Conservation (phyloP, 35 echinoderm and acorn worm species). For the Amphiura filiformis region DNA sequence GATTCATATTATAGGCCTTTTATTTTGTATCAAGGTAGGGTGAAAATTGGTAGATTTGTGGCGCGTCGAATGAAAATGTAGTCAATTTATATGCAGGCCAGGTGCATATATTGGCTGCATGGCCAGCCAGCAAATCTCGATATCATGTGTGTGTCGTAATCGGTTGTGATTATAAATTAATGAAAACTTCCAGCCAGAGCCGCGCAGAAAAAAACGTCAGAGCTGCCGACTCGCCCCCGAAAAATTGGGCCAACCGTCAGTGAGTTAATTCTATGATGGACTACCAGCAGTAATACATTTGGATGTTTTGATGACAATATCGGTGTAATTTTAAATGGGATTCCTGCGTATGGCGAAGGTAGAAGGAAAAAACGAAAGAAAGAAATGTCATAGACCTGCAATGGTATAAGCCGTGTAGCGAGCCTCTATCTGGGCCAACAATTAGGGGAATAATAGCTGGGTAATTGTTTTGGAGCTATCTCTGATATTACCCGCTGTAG, state of each 20-base stretch:
- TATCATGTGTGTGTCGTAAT: constrained; percentile 4
- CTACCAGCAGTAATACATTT: not conserved
- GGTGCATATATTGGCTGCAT: no score
- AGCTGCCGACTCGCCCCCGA: not conserved
- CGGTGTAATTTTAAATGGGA: constrained; percentile 7
- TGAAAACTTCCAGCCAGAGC: not conserved
- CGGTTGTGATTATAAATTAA: not conserved
- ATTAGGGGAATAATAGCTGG: not conserved
- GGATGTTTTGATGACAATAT: not conserved
- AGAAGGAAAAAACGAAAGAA: no score
- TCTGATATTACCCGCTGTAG: not conserved
- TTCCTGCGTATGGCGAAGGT: not conserved
- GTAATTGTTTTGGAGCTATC: constrained; percentile 6
- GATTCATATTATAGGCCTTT: no score
- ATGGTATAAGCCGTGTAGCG: no score
- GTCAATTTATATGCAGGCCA: not conserved
- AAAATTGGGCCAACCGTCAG: constrained; percentile 6
- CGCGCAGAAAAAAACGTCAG: not conserved
- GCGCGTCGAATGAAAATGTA: no score
- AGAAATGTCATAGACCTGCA: constrained; percentile 1
- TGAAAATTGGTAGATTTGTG: no score
- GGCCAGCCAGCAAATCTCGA: not conserved
- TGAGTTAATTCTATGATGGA: not conserved
- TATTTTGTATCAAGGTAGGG: no score
- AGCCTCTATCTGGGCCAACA: not conserved